Evolutionary conservation across 1,140 invertebrate genomes (phyloP).

Genomic region (Stegodyphus dumicola): DNA sequence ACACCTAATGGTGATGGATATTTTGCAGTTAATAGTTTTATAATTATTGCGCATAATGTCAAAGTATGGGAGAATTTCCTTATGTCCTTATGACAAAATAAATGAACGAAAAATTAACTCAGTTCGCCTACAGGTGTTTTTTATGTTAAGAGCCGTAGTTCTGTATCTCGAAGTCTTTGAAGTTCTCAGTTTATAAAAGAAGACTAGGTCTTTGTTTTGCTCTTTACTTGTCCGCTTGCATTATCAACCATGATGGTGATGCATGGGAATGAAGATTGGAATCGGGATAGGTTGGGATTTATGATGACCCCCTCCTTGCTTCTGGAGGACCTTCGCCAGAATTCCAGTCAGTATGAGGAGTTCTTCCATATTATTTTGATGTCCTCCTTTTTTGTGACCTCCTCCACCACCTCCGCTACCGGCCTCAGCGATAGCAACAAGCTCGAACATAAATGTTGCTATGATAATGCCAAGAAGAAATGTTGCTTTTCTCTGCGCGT

Average conservation of each 20-base stretch:
- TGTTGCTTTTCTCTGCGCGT: background rate
- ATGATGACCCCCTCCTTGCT: background rate
- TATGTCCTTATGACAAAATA: no score
- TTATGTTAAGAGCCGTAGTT: no score
- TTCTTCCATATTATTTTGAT: slow-evolving; percentile 50
- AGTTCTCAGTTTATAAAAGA: no score
- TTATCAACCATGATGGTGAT: slow-evolving; percentile 8
- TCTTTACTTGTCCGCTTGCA: no score
- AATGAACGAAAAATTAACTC: no score
- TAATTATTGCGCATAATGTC: no score
- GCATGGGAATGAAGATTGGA: slow-evolving; percentile 34
- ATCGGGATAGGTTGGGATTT: slow-evolving; percentile 37
- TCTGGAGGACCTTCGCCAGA: slow-evolving; percentile 45
- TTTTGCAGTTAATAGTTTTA: no score
- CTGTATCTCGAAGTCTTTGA: no score
- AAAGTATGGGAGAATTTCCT: no score
- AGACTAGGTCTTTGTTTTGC: no score
- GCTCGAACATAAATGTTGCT: slow-evolving; percentile 6
- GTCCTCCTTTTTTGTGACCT: slow-evolving; percentile 4
- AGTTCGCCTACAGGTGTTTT: no score
- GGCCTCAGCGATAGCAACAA: background rate
- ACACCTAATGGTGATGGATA: no score
- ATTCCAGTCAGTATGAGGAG: slow-evolving; percentile 43
- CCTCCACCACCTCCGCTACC: background rate
- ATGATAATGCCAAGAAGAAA: slow-evolving; percentile 18